A percentile compares a stretch with the other conserved stretches of the same genome.
These are phyloP conservation scores for Actinernus sp. DNA, from an alignment of 92 coral and sea anemone species.

Conservation along the genomic window DNA sequence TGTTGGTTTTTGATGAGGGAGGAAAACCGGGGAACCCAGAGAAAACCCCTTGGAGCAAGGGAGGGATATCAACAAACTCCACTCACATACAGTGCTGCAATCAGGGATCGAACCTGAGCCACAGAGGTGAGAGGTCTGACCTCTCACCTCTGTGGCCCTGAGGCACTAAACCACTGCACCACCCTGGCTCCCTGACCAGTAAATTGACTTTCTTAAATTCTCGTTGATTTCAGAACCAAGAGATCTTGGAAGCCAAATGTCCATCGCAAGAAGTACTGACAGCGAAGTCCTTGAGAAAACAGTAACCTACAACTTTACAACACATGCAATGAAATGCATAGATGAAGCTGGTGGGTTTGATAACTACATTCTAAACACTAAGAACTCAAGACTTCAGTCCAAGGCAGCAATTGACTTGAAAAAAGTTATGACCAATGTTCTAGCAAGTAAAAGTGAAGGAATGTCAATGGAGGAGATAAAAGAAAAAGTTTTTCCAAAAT, in stretches of 20 bases:
- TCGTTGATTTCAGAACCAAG: constrained; percentile 83
- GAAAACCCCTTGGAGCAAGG: too few species aligned
- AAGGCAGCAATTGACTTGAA: constrained; percentile 87
- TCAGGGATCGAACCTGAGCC: too few species aligned
- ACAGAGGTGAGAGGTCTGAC: too few species aligned
- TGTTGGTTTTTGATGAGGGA: too few species aligned
- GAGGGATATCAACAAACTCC: too few species aligned
- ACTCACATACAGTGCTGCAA: too few species aligned
- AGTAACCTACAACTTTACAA: constrained; percentile 77
- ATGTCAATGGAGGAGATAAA: constrained; percentile 77
- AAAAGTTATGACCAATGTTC: constrained; percentile 77
- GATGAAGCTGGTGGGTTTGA: constrained; percentile 99
- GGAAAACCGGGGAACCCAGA: too few species aligned
- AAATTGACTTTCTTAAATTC: too few species aligned
- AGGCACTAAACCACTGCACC: too few species aligned
- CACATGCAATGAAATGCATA: constrained; percentile 95
- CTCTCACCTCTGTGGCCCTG: too few species aligned
- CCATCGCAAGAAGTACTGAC: constrained; percentile 86
- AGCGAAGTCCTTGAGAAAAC: constrained; percentile 91
- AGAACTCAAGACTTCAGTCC: constrained; percentile 72
- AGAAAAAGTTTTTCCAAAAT: constrained; percentile 79
- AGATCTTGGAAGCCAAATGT: constrained; percentile 98
- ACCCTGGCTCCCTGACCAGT: too few species aligned
- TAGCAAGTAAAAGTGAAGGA: constrained; percentile 80
- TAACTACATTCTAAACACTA: constrained; percentile 91